Evolutionary conservation across 2,888 invertebrate species (phyloP).

Genomic region (Dynastes tityus): DNA sequence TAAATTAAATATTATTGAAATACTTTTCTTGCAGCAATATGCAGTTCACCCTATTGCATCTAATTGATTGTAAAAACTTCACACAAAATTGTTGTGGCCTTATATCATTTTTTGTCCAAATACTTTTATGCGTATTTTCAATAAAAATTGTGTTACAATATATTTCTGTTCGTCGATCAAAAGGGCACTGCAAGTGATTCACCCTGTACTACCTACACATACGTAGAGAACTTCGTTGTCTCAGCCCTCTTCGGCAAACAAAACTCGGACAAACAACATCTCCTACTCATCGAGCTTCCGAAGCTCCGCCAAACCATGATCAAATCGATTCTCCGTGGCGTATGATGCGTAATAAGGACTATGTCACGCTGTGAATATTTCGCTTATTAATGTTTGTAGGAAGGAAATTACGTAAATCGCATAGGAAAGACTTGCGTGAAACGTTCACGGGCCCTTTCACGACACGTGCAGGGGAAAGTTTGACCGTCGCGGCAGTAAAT

Average conservation of each 20-base stretch:
- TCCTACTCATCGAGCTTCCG: slow-evolving; percentile 1
- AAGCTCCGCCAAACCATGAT: slow-evolving; percentile 7
- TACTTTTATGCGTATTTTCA: no score
- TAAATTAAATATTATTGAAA: no score
- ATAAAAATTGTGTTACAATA: no score
- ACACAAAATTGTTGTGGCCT: no score
- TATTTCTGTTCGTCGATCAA: no score
- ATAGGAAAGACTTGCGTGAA: slow-evolving; percentile 41
- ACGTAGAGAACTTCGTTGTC: background rate
- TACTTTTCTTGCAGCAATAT: no score
- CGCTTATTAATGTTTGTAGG: slow-evolving; percentile 29
- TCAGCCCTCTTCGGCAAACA: background rate
- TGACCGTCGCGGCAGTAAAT: slow-evolving; percentile 34
- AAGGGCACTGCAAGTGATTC: no score
- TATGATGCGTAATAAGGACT: slow-evolving; percentile 3
- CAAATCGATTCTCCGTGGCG: background rate
- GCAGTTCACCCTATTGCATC: no score
- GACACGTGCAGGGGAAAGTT: slow-evolving; percentile 35
- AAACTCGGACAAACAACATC: slow-evolving; percentile 19
- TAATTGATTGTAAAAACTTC: no score
- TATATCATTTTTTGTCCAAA: no score
- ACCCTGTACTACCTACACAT: no score
- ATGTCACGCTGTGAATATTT: slow-evolving; percentile 21
- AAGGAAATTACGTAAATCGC: slow-evolving; percentile 38
- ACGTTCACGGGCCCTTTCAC: slow-evolving; percentile 1